These are phyloP conservation scores for Brachylomia viminalis DNA, from an alignment of 2,888 invertebrate species.

Conservation along the genomic window DNA sequence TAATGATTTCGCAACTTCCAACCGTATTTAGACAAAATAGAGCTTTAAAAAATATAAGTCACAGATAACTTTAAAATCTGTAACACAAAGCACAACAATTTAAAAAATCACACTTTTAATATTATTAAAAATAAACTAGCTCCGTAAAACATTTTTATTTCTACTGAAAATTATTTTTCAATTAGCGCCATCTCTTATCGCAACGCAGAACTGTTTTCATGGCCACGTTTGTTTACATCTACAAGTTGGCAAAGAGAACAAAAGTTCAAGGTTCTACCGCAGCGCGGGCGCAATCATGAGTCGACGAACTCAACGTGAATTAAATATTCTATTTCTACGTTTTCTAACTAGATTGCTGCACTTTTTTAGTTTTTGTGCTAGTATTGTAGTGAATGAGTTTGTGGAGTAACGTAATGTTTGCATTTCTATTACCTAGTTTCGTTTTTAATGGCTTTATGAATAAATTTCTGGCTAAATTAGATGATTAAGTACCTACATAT, in stretches of 20 bases:
- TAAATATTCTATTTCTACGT: constrained; percentile 63
- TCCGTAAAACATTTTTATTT: not conserved
- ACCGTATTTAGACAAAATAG: not conserved
- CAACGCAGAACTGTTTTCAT: constrained; percentile 73
- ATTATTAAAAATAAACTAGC: not conserved
- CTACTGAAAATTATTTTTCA: not conserved
- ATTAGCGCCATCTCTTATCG: constrained; percentile 78
- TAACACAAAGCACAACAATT: no score
- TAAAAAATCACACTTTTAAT: not conserved
- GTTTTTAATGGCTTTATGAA: not conserved
- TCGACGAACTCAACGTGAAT: constrained; percentile 69
- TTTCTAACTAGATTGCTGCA: constrained; percentile 34
- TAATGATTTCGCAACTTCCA: not conserved
- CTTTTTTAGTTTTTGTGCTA: constrained; percentile 30
- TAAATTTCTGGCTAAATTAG: not conserved
- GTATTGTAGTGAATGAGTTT: constrained; percentile 12
- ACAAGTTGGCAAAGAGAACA: constrained; percentile 58
- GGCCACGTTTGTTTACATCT: constrained; percentile 83
- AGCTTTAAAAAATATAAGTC: not conserved
- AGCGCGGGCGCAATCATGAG: constrained; percentile 49
- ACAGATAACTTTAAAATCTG: not conserved
- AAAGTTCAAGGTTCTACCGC: constrained; percentile 78
- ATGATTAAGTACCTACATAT: not conserved
- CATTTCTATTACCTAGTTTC: not conserved
- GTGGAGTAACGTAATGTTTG: not conserved